Conservation (phyloP, 2,888 invertebrate species). For the Melanargia galathea region DNA sequence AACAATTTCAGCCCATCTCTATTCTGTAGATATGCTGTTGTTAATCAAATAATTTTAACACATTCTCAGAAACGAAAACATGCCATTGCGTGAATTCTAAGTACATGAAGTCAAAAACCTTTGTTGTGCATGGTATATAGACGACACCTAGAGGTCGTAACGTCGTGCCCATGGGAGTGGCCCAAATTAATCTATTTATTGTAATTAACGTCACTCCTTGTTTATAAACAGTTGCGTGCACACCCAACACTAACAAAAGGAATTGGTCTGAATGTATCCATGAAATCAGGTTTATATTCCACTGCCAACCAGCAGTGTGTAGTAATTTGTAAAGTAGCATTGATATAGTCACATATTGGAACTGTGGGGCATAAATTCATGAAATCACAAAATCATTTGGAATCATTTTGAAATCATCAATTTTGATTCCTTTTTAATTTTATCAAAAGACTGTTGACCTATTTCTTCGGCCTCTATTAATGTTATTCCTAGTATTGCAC, state of each 20-base stretch:
- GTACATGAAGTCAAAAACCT: background rate
- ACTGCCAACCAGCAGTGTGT: too few species aligned
- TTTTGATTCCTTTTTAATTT: too few species aligned
- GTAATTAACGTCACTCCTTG: slow-evolving; percentile 22
- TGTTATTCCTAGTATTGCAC: background rate
- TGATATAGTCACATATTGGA: too few species aligned
- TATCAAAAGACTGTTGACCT: background rate
- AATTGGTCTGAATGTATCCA: too few species aligned
- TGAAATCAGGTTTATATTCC: too few species aligned
- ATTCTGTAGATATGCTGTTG: too few species aligned
- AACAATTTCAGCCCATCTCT: too few species aligned
- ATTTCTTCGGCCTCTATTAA: background rate
- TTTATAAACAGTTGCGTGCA: slow-evolving; percentile 12
- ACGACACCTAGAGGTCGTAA: slow-evolving; percentile 1
- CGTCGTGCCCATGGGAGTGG: slow-evolving; percentile 31
- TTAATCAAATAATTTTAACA: background rate
- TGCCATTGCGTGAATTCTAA: slow-evolving; percentile 6
- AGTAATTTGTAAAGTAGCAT: too few species aligned
- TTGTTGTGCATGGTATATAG: background rate
- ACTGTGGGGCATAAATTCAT: too few species aligned
- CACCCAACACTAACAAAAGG: background rate
- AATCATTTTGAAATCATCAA: too few species aligned
- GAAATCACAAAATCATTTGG: too few species aligned
- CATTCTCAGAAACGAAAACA: background rate
- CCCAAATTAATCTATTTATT: slow-evolving; percentile 41